These are phyloP conservation scores for Poecilobothrus nobilitatus DNA, from an alignment of 2,888 invertebrate species.

Conservation along the genomic window DNA sequence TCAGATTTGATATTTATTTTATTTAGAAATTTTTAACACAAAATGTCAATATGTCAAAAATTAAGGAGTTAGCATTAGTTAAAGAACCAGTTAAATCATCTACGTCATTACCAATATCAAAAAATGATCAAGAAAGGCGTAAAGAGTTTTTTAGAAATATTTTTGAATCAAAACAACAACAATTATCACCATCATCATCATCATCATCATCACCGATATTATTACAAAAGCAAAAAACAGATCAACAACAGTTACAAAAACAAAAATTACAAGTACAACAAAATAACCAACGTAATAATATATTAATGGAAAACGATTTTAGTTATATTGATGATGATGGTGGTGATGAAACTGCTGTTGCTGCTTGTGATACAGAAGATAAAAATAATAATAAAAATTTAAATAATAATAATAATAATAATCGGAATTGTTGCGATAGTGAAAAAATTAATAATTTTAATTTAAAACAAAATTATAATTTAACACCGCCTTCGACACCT, in stretches of 20 bases:
- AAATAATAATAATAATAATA: neutral
- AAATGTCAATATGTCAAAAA: conserved; percentile 1
- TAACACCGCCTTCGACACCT: neutral
- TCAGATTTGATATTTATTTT: too few relatives aligned
- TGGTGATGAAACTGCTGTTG: conserved; percentile 17
- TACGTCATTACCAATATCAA: neutral
- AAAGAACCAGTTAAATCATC: neutral
- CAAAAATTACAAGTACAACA: conserved; percentile 8
- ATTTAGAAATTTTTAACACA: neutral
- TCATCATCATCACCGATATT: too few relatives aligned
- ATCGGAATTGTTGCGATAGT: neutral
- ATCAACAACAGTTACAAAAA: neutral
- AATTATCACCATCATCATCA: too few relatives aligned
- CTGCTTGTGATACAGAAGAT: conserved; percentile 19
- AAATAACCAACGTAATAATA: conserved; percentile 23
- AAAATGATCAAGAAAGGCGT: neutral
- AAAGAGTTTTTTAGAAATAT: neutral
- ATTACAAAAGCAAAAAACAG: too few relatives aligned
- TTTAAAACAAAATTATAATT: neutral
- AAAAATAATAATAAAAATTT: neutral
- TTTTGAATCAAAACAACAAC: neutral
- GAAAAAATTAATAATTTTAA: neutral
- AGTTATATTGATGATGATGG: conserved; percentile 37
- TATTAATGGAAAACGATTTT: conserved; percentile 37
- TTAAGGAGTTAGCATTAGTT: neutral